Evolutionary conservation across 2,797 vertebrate species (phyloP).

Genomic region (Spinus olivaceus): DNA sequence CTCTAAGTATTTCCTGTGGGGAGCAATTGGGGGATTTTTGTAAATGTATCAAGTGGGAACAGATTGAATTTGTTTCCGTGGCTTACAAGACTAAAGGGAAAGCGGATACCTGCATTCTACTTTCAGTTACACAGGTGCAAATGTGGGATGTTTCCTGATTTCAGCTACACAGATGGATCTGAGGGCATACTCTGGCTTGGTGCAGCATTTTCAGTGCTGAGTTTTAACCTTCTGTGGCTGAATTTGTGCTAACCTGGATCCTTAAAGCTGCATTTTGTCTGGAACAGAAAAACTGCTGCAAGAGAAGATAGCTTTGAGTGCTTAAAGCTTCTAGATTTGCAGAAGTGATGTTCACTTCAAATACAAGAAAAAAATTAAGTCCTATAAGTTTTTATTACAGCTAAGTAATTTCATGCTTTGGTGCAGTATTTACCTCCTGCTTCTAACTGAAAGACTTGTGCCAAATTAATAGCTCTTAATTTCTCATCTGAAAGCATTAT

Average conservation of each 20-base stretch:
- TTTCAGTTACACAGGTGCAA: slow-evolving; percentile 20
- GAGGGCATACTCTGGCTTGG: neutral
- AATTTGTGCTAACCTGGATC: neutral
- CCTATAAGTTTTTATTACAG: neutral
- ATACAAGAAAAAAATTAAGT: neutral
- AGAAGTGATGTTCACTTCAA: neutral
- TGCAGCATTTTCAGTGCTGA: neutral
- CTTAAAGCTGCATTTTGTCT: neutral
- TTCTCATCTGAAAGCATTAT: neutral
- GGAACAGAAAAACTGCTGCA: neutral
- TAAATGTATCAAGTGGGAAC: slow-evolving; percentile 63
- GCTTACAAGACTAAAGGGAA: neutral
- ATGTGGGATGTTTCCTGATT: neutral
- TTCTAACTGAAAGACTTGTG: neutral
- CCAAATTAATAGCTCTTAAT: neutral
- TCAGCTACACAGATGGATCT: neutral
- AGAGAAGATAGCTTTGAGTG: neutral
- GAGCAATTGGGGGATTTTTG: slow-evolving; percentile 52
- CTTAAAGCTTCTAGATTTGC: neutral
- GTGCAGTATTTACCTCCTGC: neutral
- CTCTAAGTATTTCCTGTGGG: neutral
- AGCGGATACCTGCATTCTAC: neutral
- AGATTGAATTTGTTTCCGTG: slow-evolving; percentile 19
- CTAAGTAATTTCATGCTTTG: neutral
- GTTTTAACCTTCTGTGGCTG: neutral